Conservation (phyloP, 2,113 vertebrate genomes). For the Collichthys lucidus region DNA sequence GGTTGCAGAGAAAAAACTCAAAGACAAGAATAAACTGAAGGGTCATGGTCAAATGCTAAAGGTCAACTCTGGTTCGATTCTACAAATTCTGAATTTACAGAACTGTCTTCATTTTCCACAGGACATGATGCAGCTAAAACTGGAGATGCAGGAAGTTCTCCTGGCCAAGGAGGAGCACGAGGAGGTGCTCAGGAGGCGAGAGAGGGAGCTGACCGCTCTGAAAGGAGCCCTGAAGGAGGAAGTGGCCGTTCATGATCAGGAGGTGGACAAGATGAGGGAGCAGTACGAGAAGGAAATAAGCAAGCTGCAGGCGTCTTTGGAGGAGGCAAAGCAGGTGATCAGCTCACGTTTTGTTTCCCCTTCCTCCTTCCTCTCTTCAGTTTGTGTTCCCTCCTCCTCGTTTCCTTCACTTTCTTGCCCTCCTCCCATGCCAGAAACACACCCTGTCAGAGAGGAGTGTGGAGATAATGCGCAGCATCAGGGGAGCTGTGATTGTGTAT, state of each 20-base stretch:
- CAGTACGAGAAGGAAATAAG: slow-evolving; percentile 90
- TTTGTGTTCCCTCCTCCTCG: slow-evolving; percentile 36
- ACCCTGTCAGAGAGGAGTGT: slow-evolving; percentile 53
- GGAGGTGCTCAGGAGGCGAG: slow-evolving; percentile 90
- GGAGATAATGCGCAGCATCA: slow-evolving; percentile 60
- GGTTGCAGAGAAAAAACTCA: background rate
- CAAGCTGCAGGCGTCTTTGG: slow-evolving; percentile 84
- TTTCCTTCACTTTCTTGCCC: slow-evolving; percentile 30
- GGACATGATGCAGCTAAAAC: slow-evolving; percentile 92
- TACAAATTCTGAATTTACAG: background rate
- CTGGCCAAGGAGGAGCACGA: slow-evolving; percentile 92
- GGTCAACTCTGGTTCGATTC: background rate
- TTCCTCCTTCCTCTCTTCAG: background rate
- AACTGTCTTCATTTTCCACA: slow-evolving; percentile 59
- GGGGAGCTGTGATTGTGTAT: slow-evolving; percentile 26
- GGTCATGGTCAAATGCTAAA: background rate
- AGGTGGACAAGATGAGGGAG: slow-evolving; percentile 94
- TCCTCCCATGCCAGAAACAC: slow-evolving; percentile 48
- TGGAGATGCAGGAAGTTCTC: slow-evolving; percentile 89
- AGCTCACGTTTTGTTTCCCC: slow-evolving; percentile 23
- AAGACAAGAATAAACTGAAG: background rate
- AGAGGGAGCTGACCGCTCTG: slow-evolving; percentile 93
- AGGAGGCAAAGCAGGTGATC: slow-evolving; percentile 90
- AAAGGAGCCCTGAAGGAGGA: slow-evolving; percentile 97
- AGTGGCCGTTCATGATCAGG: slow-evolving; percentile 93